Percentiles rank a stretch among this genome's conserved stretches.
phyloP scores from a whole-genome alignment of 2,797 vertebrate species.

The Balearica regulorum region DNA sequence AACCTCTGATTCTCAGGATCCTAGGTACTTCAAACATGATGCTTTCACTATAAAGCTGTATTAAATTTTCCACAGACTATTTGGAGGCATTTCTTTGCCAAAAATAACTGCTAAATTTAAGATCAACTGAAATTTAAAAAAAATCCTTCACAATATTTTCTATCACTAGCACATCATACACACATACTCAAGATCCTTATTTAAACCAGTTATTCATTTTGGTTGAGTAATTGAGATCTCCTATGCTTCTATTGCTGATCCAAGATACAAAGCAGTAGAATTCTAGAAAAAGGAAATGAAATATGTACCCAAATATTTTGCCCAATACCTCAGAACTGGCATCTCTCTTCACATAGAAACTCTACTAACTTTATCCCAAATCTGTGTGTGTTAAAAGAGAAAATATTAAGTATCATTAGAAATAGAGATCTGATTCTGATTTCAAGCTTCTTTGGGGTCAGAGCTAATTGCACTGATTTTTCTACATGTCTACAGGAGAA shows the following conservation, averaged over 20 bases:
- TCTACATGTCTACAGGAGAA: background rate
- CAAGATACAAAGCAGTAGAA: background rate
- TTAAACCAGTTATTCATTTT: background rate
- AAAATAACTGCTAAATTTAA: background rate
- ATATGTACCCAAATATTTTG: background rate
- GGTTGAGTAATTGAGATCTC: background rate
- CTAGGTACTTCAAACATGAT: background rate
- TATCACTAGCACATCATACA: background rate
- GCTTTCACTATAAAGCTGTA: background rate
- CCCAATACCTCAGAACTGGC: background rate
- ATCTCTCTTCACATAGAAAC: background rate
- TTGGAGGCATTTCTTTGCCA: background rate
- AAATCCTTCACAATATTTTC: background rate
- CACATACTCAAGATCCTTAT: background rate
- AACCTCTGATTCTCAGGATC: background rate
- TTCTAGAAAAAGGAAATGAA: background rate
- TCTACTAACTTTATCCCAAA: background rate
- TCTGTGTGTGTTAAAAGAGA: background rate
- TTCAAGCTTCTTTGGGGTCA: background rate
- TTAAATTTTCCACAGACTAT: background rate
- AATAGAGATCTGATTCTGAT: background rate
- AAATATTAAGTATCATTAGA: background rate
- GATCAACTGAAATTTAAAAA: background rate
- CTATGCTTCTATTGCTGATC: background rate
- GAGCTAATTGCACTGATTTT: background rate